Evolutionary conservation across 2,888 invertebrate genomes (phyloP).

Genomic region (Flexamia atlantica): DNA sequence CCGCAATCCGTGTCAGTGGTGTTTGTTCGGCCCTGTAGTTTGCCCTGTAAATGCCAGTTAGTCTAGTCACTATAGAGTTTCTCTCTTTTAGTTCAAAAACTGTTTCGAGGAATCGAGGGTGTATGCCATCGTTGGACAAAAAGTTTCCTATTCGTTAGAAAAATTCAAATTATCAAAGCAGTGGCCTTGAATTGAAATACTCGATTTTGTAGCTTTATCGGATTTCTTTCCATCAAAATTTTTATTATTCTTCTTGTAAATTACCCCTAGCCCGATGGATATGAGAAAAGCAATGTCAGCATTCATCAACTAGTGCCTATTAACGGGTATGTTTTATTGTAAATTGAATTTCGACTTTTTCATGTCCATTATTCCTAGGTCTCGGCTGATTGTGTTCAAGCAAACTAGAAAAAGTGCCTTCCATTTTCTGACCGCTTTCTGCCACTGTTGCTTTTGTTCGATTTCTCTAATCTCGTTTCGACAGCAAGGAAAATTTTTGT

Average conservation of each 20-base stretch:
- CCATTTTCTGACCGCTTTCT: slow-evolving; percentile 69
- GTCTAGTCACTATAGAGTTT: slow-evolving; percentile 61
- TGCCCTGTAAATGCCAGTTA: slow-evolving; percentile 61
- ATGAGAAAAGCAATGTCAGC: slow-evolving; percentile 63
- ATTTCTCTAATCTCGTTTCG: slow-evolving; percentile 50
- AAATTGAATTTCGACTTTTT: slow-evolving; percentile 65
- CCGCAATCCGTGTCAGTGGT: slow-evolving; percentile 45
- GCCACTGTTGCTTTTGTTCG: slow-evolving; percentile 63
- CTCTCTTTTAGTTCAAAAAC: slow-evolving; percentile 48
- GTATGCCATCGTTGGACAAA: slow-evolving; percentile 56
- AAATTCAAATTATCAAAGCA: slow-evolving; percentile 60
- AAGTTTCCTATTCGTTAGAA: slow-evolving; percentile 59
- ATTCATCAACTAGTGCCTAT: slow-evolving; percentile 70
- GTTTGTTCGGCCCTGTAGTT: slow-evolving; percentile 33
- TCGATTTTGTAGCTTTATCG: slow-evolving; percentile 37
- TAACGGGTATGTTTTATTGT: slow-evolving; percentile 66
- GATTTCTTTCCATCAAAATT: slow-evolving; percentile 52
- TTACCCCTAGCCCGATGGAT: slow-evolving; percentile 54
- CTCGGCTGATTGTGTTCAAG: slow-evolving; percentile 68
- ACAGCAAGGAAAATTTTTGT: slow-evolving; percentile 53
- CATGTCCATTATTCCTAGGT: slow-evolving; percentile 66
- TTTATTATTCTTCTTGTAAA: slow-evolving; percentile 54
- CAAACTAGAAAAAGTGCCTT: slow-evolving; percentile 68
- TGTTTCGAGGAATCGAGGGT: slow-evolving; percentile 20
- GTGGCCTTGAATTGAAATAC: slow-evolving; percentile 62